Evolutionary conservation across 2,797 vertebrate species (phyloP).

Genomic region (Phaenicophaeus curvirostris): DNA sequence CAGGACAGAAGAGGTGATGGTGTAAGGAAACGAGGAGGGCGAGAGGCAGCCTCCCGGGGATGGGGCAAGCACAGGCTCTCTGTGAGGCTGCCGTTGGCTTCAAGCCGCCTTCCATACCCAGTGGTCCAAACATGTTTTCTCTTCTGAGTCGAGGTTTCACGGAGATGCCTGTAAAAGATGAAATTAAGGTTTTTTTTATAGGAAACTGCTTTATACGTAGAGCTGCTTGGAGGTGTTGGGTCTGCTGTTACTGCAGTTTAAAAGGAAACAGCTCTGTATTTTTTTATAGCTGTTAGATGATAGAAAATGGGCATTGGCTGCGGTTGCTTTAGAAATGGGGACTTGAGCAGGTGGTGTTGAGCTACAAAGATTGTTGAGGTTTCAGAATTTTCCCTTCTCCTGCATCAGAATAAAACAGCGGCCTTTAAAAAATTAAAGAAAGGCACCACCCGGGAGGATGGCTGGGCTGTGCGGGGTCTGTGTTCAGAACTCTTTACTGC

Average conservation of each 20-base stretch:
- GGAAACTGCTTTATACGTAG: background rate
- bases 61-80: background rate
- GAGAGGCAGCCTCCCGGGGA: background rate
- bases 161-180: background rate
- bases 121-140: background rate
- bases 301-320: background rate
- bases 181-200: background rate
- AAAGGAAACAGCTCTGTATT: background rate
- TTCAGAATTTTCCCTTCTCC: background rate
- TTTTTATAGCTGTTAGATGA: background rate
- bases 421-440: background rate
- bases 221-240: background rate
- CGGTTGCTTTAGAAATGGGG: background rate
- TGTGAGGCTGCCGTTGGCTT: constrained; percentile 12
- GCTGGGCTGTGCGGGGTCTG: background rate
- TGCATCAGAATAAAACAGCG: background rate
- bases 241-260: background rate
- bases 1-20: background rate
- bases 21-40: constrained; percentile 20
- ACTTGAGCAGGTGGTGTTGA: background rate
- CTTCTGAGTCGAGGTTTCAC: background rate
- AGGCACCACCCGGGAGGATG: background rate
- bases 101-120: background rate
- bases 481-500: background rate
- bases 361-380: background rate